Evolutionary conservation across 1,140 invertebrate genomes (phyloP).

Genomic region (Drosophila lacteicornis): DNA sequence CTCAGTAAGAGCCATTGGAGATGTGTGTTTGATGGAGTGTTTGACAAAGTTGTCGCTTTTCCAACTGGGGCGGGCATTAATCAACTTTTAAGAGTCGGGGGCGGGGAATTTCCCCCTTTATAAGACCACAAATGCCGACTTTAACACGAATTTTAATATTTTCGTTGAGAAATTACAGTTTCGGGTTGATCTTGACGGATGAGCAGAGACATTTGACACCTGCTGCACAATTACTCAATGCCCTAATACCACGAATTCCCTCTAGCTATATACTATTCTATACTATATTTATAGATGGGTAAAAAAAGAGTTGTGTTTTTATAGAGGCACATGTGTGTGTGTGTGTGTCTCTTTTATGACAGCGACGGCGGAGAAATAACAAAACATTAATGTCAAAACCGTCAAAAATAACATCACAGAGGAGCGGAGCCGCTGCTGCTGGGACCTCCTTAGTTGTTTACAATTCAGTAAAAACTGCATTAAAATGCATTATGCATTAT

Average conservation of each 20-base stretch:
- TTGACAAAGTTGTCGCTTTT: constrained; percentile 75
- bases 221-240: constrained; percentile 80
- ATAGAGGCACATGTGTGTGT: constrained; percentile 55
- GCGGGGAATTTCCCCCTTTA: constrained; percentile 35
- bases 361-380: constrained; percentile 67
- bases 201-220: constrained; percentile 73
- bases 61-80: constrained; percentile 63
- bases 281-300: constrained; percentile 60
- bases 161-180: constrained; percentile 74
- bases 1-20: constrained; percentile 46
- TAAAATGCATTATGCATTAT: constrained; percentile 69
- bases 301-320: constrained; percentile 72
- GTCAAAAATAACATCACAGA: constrained; percentile 66
- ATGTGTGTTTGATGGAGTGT: constrained; percentile 81
- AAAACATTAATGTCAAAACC: constrained; percentile 82
- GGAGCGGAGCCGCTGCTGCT: constrained; percentile 16
- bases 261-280: constrained; percentile 15
- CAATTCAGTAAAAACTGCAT: constrained; percentile 62
- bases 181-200: constrained; percentile 52
- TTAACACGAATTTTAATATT: constrained; percentile 79
- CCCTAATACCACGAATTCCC: constrained; percentile 64
- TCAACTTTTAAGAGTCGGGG: constrained; percentile 34
- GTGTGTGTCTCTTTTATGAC: constrained; percentile 66
- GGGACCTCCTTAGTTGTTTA: constrained; percentile 73
- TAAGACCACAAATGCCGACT: constrained; percentile 75